Evolutionary conservation across 1,140 invertebrate species (phyloP).

Genomic region (Metopolophium dirhodum): DNA sequence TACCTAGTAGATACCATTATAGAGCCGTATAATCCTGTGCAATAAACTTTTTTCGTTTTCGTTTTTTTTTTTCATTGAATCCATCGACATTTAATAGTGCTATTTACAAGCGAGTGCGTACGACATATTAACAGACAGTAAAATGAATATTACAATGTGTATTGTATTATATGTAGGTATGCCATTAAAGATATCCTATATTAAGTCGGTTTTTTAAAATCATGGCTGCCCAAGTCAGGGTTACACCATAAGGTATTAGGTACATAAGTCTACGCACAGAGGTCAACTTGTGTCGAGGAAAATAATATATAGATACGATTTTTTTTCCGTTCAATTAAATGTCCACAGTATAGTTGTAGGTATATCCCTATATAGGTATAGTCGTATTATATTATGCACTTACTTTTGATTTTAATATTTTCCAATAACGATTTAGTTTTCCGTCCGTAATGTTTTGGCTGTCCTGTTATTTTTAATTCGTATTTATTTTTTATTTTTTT

Average conservation of each 20-base stretch:
- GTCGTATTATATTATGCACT: not conserved
- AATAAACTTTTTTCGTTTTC: not conserved
- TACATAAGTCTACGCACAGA: not conserved
- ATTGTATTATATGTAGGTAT: not conserved
- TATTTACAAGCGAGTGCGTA: not conserved
- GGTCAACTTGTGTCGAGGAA: not conserved
- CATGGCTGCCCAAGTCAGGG: not conserved
- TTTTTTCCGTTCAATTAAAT: not conserved
- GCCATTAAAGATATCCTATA: not conserved
- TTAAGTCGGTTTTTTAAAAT: not conserved
- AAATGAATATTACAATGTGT: not conserved
- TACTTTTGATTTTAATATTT: not conserved
- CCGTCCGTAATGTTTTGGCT: not conserved
- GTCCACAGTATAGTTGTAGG: too few species aligned
- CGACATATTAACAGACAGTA: not conserved
- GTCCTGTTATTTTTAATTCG: not conserved
- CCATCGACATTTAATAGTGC: not conserved
- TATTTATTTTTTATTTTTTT: not conserved
- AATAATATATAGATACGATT: not conserved
- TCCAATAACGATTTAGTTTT: not conserved
- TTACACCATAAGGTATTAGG: not conserved
- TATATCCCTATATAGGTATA: too few species aligned
- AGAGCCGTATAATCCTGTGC: not conserved
- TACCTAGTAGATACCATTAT: not conserved
- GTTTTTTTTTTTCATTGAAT: not conserved